These are phyloP conservation scores for Drosophila mettleri DNA, from an alignment of 2,888 invertebrate species.

Conservation along the genomic window DNA sequence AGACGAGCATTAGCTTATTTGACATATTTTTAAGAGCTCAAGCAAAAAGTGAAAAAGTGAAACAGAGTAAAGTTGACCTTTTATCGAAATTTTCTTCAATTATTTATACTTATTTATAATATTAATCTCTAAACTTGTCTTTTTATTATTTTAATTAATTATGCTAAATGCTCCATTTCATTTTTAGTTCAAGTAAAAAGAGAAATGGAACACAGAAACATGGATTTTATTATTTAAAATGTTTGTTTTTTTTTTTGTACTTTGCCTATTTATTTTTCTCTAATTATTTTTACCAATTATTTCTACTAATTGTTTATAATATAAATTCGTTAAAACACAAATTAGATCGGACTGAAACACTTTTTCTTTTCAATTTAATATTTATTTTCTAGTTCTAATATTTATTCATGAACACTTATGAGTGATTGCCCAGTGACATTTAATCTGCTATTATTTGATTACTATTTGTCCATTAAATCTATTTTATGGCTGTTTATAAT, in stretches of 20 bases:
- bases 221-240: too few relatives aligned
- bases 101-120: too few relatives aligned
- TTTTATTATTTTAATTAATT: background rate
- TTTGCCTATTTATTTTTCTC: too few relatives aligned
- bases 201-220: conserved; percentile 5
- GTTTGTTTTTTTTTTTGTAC: too few relatives aligned
- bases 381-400: too few relatives aligned
- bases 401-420: background rate
- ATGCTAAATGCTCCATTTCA: background rate
- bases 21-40: background rate
- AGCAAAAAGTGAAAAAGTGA: too few relatives aligned
- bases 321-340: background rate
- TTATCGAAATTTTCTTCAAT: too few relatives aligned
- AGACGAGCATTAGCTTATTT: background rate
- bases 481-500: background rate
- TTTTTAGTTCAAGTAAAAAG: background rate
- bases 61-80: too few relatives aligned
- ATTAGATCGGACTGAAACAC: background rate
- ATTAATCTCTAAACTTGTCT: too few relatives aligned
- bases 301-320: background rate
- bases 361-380: background rate
- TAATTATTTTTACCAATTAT: too few relatives aligned
- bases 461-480: background rate
- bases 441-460: background rate
- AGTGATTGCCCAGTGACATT: background rate